Evolutionary conservation across 2,113 vertebrate species (phyloP).

Genomic region (Elaphurus davidianus): DNA sequence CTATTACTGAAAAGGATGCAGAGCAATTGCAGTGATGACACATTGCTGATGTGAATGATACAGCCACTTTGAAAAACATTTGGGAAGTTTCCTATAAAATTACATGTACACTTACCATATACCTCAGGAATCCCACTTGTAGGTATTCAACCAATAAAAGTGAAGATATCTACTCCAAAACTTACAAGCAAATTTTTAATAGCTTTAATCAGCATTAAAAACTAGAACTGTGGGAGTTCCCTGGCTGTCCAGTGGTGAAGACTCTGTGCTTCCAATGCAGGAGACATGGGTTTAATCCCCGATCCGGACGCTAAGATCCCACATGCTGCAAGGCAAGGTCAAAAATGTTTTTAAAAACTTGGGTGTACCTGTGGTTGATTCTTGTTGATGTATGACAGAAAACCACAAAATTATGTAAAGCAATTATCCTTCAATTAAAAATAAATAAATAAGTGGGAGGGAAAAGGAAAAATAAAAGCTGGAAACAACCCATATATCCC

Average conservation of each 20-base stretch:
- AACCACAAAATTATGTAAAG: background rate
- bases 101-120: background rate
- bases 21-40: background rate
- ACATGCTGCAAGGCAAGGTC: background rate
- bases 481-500: background rate
- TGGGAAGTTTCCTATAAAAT: background rate
- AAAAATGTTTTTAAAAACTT: background rate
- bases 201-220: background rate
- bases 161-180: background rate
- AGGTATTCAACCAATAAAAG: background rate
- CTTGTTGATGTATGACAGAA: background rate
- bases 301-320: background rate
- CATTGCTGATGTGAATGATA: background rate
- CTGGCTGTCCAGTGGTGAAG: background rate
- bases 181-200: background rate
- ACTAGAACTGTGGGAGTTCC: background rate
- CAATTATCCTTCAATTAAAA: background rate
- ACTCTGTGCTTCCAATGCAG: background rate
- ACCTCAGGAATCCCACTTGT: background rate
- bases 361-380: background rate
- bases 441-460: background rate
- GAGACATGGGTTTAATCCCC: background rate
- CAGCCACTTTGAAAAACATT: background rate
- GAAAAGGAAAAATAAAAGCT: background rate
- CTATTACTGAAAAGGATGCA: background rate